phyloP scores from a whole-genome alignment of 2,888 invertebrate genomes.

The Clostera curtula region DNA sequence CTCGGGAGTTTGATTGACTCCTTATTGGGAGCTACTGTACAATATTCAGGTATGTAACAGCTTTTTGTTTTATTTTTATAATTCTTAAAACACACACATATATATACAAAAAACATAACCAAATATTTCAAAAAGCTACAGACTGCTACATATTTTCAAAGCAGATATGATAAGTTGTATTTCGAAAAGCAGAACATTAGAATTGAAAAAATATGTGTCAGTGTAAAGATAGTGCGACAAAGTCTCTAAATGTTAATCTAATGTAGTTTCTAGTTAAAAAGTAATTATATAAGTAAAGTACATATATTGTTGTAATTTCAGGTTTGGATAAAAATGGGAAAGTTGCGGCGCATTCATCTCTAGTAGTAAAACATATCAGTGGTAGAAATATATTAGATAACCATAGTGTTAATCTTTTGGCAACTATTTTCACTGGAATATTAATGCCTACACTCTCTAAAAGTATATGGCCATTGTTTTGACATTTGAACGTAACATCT shows the following conservation, averaged over 20 bases:
- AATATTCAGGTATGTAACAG: conserved; percentile 82
- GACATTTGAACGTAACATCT: conserved; percentile 5
- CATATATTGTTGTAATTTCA: conserved; percentile 42
- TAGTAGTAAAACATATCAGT: conserved; percentile 82
- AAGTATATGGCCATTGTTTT: conserved; percentile 45
- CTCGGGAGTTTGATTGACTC: conserved; percentile 90
- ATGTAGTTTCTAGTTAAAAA: too few species aligned
- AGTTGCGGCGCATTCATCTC: conserved; percentile 82
- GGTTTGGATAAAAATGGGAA: conserved; percentile 80
- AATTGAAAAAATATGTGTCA: too few species aligned
- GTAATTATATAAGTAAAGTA: not conserved
- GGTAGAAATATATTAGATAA: conserved; percentile 87
- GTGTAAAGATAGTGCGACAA: too few species aligned
- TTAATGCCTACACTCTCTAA: conserved; percentile 78
- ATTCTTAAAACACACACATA: conserved; percentile 1
- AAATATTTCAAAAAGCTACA: not conserved
- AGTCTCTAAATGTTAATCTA: too few species aligned
- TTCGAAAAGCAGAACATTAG: too few species aligned
- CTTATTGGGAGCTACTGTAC: conserved; percentile 86
- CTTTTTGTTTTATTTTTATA: conserved; percentile 4
- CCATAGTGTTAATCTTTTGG: conserved; percentile 90
- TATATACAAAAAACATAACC: not conserved
- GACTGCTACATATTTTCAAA: too few species aligned
- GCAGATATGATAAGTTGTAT: too few species aligned
- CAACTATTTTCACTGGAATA: conserved; percentile 83